Conservation (phyloP, 1,140 invertebrate genomes). For the Zophobas atratus region DNA sequence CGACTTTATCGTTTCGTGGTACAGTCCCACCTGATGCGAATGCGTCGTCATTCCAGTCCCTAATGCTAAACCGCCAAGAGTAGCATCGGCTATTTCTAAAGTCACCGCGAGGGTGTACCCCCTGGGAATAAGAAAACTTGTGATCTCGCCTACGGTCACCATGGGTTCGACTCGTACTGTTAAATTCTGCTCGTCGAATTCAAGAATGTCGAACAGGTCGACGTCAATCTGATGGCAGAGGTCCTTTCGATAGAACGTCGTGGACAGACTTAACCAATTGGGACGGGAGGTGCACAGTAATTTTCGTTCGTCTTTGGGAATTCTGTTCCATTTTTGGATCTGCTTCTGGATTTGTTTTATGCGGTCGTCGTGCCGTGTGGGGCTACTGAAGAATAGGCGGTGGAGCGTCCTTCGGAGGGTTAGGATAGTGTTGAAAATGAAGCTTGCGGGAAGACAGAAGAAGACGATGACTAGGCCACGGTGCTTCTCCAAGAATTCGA, state of each 20-base stretch:
- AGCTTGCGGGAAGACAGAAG: constrained; percentile 78
- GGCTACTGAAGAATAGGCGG: constrained; percentile 68
- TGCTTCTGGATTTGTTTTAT: constrained; percentile 74
- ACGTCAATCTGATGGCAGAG: constrained; percentile 75
- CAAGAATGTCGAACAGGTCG: constrained; percentile 72
- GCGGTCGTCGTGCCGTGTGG: constrained; percentile 71
- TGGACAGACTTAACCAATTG: constrained; percentile 79
- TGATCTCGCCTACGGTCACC: constrained; percentile 73
- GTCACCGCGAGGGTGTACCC: constrained; percentile 74
- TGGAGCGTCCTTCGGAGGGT: constrained; percentile 68
- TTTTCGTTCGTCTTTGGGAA: constrained; percentile 70
- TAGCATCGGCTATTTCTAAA: constrained; percentile 70
- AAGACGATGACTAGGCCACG: constrained; percentile 76
- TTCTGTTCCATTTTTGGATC: constrained; percentile 74
- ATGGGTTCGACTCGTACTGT: constrained; percentile 69
- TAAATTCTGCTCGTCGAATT: constrained; percentile 69
- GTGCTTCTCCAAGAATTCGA: constrained; percentile 75
- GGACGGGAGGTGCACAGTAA: constrained; percentile 77
- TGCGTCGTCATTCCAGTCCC: constrained; percentile 73
- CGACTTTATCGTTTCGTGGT: constrained; percentile 71
- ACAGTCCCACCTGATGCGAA: constrained; percentile 71
- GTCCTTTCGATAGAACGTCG: constrained; percentile 78
- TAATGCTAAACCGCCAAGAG: constrained; percentile 73
- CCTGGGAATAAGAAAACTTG: constrained; percentile 69
- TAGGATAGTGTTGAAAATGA: constrained; percentile 74